Percentiles rank a stretch among this genome's conserved stretches.
These are phyloP conservation scores for Silurus lanzhouensis DNA, from an alignment of 2,797 vertebrate genomes.

Conservation along the genomic window DNA sequence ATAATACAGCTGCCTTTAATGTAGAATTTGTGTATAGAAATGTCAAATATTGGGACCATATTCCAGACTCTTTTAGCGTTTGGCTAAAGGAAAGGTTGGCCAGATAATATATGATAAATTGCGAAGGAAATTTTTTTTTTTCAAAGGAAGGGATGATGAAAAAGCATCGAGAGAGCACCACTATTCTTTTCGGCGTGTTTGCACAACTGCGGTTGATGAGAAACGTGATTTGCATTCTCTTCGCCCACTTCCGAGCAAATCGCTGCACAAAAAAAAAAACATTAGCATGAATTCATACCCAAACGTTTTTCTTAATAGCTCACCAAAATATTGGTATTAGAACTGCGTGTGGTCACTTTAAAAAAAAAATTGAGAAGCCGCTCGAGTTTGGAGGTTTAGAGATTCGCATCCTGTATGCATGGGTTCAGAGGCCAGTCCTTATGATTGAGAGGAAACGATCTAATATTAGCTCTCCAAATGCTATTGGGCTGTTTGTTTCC, in stretches of 20 bases:
- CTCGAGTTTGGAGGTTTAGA: neutral
- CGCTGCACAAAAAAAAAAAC: neutral
- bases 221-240: neutral
- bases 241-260: neutral
- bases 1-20: neutral
- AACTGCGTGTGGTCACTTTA: neutral
- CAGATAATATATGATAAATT: neutral
- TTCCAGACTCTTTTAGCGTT: neutral
- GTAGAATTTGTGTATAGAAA: neutral
- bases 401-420: slow-evolving; percentile 4
- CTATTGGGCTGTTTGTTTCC: slow-evolving; percentile 21
- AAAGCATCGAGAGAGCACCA: neutral
- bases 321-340: neutral
- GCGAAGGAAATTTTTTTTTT: neutral
- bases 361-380: neutral
- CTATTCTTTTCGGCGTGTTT: neutral
- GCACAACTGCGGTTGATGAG: neutral
- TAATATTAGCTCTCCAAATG: slow-evolving; percentile 24
- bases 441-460: slow-evolving; percentile 22
- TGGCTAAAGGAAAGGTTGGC: neutral
- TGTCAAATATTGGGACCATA: neutral
- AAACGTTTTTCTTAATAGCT: neutral
- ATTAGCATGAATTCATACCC: neutral
- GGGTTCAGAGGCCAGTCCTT: slow-evolving; percentile 16
- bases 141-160: neutral